These are phyloP conservation scores for Dallia pectoralis DNA, from an alignment of 2,797 vertebrate species.

Conservation along the genomic window DNA sequence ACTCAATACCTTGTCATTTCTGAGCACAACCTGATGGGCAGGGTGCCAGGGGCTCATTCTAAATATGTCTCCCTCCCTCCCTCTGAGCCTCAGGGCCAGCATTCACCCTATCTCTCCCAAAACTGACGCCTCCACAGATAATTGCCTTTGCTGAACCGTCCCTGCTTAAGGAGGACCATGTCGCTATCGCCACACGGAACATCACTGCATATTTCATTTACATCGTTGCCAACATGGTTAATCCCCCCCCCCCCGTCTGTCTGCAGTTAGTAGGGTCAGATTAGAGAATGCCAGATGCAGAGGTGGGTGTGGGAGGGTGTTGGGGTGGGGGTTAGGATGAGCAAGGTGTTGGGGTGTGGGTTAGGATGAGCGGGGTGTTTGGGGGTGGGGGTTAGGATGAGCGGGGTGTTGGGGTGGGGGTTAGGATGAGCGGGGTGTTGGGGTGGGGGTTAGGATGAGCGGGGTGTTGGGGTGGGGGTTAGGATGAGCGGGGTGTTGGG, in stretches of 20 bases:
- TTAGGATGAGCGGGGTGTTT: not conserved
- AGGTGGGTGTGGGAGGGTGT: not conserved
- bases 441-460: too few relatives aligned
- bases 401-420: not conserved
- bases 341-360: slow-evolving; percentile 4
- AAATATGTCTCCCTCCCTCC: not conserved
- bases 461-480: not conserved
- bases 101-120: not conserved
- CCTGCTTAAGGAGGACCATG: slow-evolving; percentile 12
- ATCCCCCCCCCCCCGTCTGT: too few relatives aligned
- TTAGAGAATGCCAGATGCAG: not conserved
- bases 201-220: not conserved
- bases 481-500: not conserved
- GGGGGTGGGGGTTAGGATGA: not conserved
- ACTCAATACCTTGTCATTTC: slow-evolving; percentile 40
- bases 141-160: slow-evolving; percentile 9
- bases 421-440: slow-evolving; percentile 8
- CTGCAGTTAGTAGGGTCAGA: not conserved
- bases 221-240: not conserved
- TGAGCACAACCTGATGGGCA: slow-evolving; percentile 32
- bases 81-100: not conserved
- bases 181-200: not conserved
- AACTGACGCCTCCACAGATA: slow-evolving; percentile 9
- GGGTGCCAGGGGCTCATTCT: slow-evolving; percentile 19
- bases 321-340: not conserved